phyloP scores from a whole-genome alignment of 2,797 vertebrate genomes.

The Apodemus agrarius region DNA sequence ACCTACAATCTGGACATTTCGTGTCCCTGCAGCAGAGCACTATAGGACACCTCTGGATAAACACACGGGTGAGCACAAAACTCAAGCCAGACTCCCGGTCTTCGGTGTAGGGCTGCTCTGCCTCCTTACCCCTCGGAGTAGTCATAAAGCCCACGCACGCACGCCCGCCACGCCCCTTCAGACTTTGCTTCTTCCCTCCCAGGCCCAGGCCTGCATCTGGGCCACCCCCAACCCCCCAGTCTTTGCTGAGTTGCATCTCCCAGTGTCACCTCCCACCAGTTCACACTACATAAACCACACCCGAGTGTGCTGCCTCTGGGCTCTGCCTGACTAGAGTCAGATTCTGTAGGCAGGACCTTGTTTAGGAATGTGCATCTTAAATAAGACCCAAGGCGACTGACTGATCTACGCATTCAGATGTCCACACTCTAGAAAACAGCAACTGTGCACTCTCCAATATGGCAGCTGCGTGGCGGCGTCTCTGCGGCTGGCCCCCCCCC shows the following conservation, averaged over 20 bases:
- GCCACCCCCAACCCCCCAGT: not conserved
- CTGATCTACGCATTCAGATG: not conserved
- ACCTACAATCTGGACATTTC: not conserved
- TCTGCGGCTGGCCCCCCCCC: not conserved
- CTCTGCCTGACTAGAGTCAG: not conserved
- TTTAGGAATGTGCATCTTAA: not conserved
- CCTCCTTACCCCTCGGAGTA: rapidly evolving
- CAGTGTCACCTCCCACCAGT: not conserved
- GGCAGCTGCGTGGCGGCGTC: too few species aligned
- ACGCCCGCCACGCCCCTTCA: rapidly evolving
- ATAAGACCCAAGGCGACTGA: not conserved
- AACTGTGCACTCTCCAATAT: not conserved
- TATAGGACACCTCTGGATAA: not conserved
- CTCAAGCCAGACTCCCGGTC: not conserved
- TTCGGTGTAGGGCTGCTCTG: not conserved
- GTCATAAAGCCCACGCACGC: not conserved
- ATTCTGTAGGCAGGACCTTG: not conserved
- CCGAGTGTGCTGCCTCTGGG: not conserved
- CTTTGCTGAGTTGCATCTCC: not conserved
- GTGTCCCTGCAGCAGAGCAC: not conserved
- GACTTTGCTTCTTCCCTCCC: not conserved
- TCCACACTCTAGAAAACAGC: too few species aligned
- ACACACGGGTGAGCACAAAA: rapidly evolving
- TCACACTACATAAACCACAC: not conserved
- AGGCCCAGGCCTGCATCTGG: too few species aligned